These are phyloP conservation scores for Ischnura elegans DNA, from an alignment of 2,888 invertebrate species.

Conservation along the genomic window DNA sequence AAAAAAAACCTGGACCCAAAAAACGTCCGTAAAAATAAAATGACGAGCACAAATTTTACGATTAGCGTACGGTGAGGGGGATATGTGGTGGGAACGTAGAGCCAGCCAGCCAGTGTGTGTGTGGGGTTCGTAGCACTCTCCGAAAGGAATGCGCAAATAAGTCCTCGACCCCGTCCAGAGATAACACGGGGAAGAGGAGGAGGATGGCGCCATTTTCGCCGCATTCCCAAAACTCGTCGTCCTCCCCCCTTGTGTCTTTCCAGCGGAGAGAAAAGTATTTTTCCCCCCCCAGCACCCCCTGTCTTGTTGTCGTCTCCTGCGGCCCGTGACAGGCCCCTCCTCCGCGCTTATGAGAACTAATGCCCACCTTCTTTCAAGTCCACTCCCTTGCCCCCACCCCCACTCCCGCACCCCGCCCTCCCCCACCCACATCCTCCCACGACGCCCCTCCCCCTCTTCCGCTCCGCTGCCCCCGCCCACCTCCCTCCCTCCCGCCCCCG, in stretches of 20 bases:
- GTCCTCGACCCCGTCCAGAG: slow-evolving; percentile 46
- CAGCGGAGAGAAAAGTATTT: neutral
- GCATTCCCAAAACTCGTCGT: slow-evolving; percentile 68
- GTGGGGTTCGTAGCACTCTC: neutral
- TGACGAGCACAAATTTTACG: too few relatives aligned
- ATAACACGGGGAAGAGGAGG: slow-evolving; percentile 70
- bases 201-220: slow-evolving; percentile 69
- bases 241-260: neutral
- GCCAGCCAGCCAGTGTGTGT: neutral
- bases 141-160: neutral
- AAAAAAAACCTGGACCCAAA: too few relatives aligned
- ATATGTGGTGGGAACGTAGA: too few relatives aligned
- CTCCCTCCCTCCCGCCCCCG: neutral
- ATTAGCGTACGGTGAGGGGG: too few relatives aligned
- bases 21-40: too few relatives aligned
- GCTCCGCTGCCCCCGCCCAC: neutral
- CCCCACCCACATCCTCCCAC: slow-evolving; percentile 59
- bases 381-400: slow-evolving; percentile 64
- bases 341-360: slow-evolving; percentile 43
- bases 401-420: slow-evolving; percentile 65
- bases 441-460: slow-evolving; percentile 24
- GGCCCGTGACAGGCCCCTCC: slow-evolving; percentile 62
- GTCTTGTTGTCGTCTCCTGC: slow-evolving; percentile 38
- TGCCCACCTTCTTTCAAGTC: slow-evolving; percentile 55
- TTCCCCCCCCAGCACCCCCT: neutral